Percentiles rank a stretch among this genome's conserved stretches.
Conservation (phyloP, 2,888 invertebrate genomes). For the Nomada fabriciana region DNA sequence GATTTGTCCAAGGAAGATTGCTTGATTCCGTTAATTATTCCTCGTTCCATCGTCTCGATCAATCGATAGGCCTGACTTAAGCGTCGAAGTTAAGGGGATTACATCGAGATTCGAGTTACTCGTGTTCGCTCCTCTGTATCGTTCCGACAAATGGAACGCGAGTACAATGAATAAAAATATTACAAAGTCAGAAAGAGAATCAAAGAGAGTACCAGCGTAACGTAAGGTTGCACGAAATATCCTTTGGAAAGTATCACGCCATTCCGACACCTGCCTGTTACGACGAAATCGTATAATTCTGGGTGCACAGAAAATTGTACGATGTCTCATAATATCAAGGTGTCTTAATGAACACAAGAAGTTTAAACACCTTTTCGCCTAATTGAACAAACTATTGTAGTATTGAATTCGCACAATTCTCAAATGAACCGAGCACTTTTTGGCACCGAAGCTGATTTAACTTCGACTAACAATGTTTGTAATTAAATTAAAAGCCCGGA, state of each 20-base stretch:
- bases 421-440: background rate
- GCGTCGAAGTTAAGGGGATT: background rate
- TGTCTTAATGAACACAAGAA: background rate
- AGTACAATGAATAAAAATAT: background rate
- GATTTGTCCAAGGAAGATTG: background rate
- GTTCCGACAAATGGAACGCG: background rate
- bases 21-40: slow-evolving; percentile 42
- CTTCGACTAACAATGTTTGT: no score
- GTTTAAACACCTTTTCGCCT: background rate
- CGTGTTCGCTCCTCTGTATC: background rate
- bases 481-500: no score
- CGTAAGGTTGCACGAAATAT: background rate
- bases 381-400: background rate
- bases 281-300: slow-evolving; percentile 3
- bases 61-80: background rate
- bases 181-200: background rate
- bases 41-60: slow-evolving; percentile 2
- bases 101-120: background rate
- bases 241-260: background rate
- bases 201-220: background rate
- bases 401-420: background rate
- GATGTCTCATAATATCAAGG: background rate
- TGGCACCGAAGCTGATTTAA: no score
- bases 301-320: background rate
- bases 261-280: slow-evolving; percentile 18